Evolutionary conservation across 2,113 vertebrate species (phyloP).

Genomic region (Bos taurus): ARS-UCD2.0 NC_037348.1:18995501-18996000

Average conservation of each 20-base stretch:
- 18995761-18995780: neutral
- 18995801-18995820: neutral
- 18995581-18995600: neutral
- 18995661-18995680: neutral
- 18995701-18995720: neutral
- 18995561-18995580: neutral
- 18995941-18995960: neutral
- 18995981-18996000: neutral
- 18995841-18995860: neutral
- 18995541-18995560: neutral
- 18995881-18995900: neutral
- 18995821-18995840: neutral
- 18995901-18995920: neutral
- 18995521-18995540: neutral
- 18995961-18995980: neutral
- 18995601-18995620: neutral
- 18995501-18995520: neutral
- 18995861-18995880: neutral
- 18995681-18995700: neutral
- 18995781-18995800: neutral
- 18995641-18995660: neutral
- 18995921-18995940: accelerated
- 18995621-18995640: neutral
- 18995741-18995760: neutral
- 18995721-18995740: neutral